Conservation (phyloP, 2,797 vertebrate genomes). For the Agapornis canus region DNA sequence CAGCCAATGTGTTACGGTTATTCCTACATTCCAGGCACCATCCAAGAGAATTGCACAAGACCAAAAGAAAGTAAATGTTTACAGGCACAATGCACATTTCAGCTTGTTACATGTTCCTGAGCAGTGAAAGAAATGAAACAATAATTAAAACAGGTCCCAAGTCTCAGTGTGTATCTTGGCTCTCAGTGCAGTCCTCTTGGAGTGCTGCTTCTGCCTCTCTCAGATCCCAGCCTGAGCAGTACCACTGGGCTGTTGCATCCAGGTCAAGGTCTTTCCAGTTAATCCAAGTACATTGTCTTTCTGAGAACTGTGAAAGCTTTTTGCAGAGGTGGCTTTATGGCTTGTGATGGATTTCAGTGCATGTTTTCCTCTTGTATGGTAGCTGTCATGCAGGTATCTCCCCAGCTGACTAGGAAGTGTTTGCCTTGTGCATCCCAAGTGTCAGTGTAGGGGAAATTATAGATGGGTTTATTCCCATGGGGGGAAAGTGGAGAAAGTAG, state of each 20-base stretch:
- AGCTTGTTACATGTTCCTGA: constrained; percentile 69
- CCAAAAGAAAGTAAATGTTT: constrained; percentile 70
- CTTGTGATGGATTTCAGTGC: background rate
- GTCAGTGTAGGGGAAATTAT: background rate
- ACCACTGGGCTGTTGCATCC: constrained; percentile 50
- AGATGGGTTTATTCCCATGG: background rate
- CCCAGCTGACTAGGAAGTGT: background rate
- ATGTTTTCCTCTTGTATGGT: background rate
- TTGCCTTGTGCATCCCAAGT: background rate
- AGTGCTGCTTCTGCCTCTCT: constrained; percentile 17
- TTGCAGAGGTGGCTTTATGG: background rate
- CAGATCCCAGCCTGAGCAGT: constrained; percentile 54
- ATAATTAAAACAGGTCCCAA: constrained; percentile 73
- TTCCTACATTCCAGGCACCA: constrained; percentile 60
- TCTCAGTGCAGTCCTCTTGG: background rate
- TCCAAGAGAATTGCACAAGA: constrained; percentile 65
- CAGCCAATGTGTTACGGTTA: background rate
- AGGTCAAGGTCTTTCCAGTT: constrained; percentile 66
- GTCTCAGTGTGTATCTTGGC: constrained; percentile 71
- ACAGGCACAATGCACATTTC: constrained; percentile 64
- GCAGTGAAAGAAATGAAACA: constrained; percentile 68
- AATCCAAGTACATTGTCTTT: constrained; percentile 29
- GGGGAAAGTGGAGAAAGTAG: background rate
- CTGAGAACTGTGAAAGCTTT: constrained; percentile 51
- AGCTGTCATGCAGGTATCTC: background rate